Evolutionary conservation across 2,888 invertebrate genomes (phyloP).

Genomic region (Drosophila suboccidentalis): DNA sequence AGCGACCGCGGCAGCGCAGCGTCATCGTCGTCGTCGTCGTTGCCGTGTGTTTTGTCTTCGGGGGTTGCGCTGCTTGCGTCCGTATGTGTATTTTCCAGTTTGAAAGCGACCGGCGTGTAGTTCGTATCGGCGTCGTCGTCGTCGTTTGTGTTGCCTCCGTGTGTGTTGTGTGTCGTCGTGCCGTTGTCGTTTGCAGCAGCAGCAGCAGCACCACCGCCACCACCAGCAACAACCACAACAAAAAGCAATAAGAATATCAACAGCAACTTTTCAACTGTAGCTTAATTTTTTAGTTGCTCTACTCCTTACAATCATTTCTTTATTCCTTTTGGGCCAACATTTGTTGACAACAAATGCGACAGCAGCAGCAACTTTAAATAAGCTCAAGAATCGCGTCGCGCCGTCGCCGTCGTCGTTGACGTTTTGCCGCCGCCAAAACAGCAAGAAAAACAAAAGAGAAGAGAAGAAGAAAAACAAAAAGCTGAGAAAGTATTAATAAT

Average conservation of each 20-base stretch:
- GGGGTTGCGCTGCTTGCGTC: slow-evolving; percentile 69
- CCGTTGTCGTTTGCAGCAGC: slow-evolving; percentile 29
- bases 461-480: slow-evolving; percentile 11
- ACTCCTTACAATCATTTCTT: background rate
- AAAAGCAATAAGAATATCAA: slow-evolving; percentile 20
- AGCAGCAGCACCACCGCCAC: slow-evolving; percentile 21
- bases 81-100: slow-evolving; percentile 86
- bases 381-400: slow-evolving; percentile 39
- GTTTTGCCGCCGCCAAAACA: slow-evolving; percentile 79
- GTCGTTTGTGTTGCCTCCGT: slow-evolving; percentile 42
- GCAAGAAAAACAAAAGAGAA: slow-evolving; percentile 21
- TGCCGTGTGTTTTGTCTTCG: slow-evolving; percentile 43
- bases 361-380: slow-evolving; percentile 6
- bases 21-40: slow-evolving; percentile 27
- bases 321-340: background rate
- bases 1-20: slow-evolving; percentile 4
- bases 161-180: slow-evolving; percentile 49
- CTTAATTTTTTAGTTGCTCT: background rate
- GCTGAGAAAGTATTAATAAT: background rate
- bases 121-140: slow-evolving; percentile 84
- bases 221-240: slow-evolving; percentile 8
- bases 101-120: slow-evolving; percentile 86
- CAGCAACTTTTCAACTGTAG: slow-evolving; percentile 25
- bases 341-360: slow-evolving; percentile 14
- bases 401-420: slow-evolving; percentile 57